Evolutionary conservation across 2,113 vertebrate genomes (phyloP).

Genomic region (Dipodomys ordii): DNA sequence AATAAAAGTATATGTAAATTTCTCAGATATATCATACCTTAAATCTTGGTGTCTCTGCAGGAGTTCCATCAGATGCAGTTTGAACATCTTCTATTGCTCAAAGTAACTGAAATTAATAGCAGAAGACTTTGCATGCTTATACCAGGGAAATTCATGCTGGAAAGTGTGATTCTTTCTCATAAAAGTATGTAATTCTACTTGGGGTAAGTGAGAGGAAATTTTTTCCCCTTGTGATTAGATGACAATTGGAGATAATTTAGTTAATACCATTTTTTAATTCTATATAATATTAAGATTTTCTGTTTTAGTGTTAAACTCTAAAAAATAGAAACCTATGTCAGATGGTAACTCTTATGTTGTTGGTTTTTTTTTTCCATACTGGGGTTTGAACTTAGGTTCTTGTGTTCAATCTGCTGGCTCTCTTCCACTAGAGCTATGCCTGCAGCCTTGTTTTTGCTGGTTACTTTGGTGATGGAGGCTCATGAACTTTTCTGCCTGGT

Average conservation of each 20-base stretch:
- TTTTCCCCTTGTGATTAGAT: neutral
- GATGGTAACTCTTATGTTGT: neutral
- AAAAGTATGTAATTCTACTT: conserved; percentile 60
- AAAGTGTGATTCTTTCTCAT: conserved; percentile 42
- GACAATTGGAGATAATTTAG: neutral
- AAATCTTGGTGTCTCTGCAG: conserved; percentile 53
- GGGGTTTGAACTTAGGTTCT: no score
- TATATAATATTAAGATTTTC: conserved; percentile 28
- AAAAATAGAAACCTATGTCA: neutral
- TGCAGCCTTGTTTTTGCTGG: no score
- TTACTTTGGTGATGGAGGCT: no score
- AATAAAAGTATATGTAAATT: neutral
- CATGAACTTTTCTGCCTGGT: no score
- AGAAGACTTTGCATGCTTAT: conserved; percentile 7
- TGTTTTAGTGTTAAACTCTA: conserved; percentile 30
- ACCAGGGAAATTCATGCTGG: conserved; percentile 50
- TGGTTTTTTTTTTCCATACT: no score
- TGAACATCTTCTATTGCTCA: conserved; percentile 64
- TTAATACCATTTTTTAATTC: conserved; percentile 35
- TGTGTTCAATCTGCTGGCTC: no score
- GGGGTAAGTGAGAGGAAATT: conserved; percentile 22
- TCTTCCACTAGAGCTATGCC: no score
- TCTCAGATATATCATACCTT: neutral
- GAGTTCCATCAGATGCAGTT: conserved; percentile 53
- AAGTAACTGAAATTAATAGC: conserved; percentile 56